Conservation (phyloP, 2,888 invertebrate genomes). For the Diaphora mendica region DNA sequence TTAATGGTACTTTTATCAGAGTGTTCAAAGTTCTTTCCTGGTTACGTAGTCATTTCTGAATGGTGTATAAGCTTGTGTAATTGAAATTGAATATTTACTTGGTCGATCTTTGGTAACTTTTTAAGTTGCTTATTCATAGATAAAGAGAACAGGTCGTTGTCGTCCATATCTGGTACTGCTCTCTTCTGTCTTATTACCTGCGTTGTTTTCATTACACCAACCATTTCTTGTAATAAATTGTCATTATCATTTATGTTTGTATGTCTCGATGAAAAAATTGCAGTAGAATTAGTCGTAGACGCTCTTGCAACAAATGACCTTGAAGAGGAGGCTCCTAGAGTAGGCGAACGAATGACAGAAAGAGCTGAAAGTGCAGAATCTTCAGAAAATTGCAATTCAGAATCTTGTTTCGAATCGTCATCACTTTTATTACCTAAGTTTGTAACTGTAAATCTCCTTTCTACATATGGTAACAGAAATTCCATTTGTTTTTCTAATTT, state of each 20-base stretch:
- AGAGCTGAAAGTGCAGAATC: too few relatives aligned
- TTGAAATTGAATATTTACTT: background rate
- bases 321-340: too few relatives aligned
- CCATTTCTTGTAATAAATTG: background rate
- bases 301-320: too few relatives aligned
- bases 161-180: background rate
- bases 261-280: too few relatives aligned
- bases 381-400: too few relatives aligned
- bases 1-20: too few relatives aligned
- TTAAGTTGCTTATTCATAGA: background rate
- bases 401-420: too few relatives aligned
- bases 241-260: too few relatives aligned
- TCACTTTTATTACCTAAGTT: too few relatives aligned
- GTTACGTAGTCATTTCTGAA: background rate
- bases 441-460: background rate
- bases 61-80: background rate
- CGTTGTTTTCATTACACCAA: background rate
- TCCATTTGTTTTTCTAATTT: conserved; percentile 2
- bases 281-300: too few relatives aligned
- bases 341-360: too few relatives aligned
- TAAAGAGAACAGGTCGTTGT: background rate
- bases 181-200: background rate
- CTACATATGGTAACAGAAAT: background rate
- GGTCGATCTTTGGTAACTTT: background rate
- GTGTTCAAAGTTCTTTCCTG: too few relatives aligned